phyloP scores from a whole-genome alignment of 2,797 vertebrate genomes.

The Fundulus diaphanus region DNA sequence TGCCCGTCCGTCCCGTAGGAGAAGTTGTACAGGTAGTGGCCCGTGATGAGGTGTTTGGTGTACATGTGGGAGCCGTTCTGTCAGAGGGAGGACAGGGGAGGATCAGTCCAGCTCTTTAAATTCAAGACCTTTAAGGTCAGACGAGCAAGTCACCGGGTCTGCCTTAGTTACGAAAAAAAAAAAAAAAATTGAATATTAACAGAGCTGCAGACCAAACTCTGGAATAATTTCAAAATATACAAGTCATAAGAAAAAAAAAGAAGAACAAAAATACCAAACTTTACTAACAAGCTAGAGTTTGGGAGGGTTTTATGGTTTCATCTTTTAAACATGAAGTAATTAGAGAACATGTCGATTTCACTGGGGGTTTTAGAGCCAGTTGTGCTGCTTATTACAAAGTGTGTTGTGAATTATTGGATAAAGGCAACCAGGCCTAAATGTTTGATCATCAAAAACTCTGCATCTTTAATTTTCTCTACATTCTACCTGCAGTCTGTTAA shows the following conservation, averaged over 20 bases:
- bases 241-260: not conserved
- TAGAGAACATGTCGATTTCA: not conserved
- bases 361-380: not conserved
- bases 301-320: not conserved
- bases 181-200: not conserved
- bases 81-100: not conserved
- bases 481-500: not conserved
- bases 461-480: not conserved
- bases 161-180: not conserved
- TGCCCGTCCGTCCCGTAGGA: constrained; percentile 89
- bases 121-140: not conserved
- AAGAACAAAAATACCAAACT: not conserved
- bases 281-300: not conserved
- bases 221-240: not conserved
- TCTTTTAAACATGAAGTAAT: not conserved
- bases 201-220: not conserved
- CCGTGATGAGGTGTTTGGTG: constrained; percentile 94
- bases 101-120: not conserved
- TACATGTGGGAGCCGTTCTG: constrained; percentile 92
- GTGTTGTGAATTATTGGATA: not conserved
- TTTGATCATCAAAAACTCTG: not conserved
- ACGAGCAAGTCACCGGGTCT: too few relatives aligned
- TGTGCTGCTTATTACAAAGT: not conserved
- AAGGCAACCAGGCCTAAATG: not conserved
- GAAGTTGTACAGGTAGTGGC: constrained; percentile 94